Conservation (phyloP, 2,797 vertebrate species). For the Setipinna tenuifilis region DNA sequence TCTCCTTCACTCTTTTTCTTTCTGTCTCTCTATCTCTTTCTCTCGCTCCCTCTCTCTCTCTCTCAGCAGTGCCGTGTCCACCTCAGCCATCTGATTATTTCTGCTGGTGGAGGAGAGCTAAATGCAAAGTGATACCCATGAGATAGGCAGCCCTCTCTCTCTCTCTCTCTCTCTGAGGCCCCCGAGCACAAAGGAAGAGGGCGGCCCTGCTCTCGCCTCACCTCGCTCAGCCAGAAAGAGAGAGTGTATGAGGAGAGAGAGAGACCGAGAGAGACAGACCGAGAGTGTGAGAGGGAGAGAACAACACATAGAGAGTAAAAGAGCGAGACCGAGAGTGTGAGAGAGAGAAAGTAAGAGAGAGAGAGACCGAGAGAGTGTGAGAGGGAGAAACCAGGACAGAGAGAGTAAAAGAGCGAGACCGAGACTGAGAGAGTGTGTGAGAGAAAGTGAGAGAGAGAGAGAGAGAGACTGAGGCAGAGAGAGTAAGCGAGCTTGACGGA, state of each 20-base stretch:
- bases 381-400: neutral
- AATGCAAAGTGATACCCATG: conserved; percentile 46
- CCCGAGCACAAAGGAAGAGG: neutral
- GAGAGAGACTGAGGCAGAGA: too few species aligned
- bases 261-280: too few species aligned
- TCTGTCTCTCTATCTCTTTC: neutral
- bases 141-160: conserved; percentile 50
- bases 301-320: too few species aligned
- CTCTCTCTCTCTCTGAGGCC: conserved; percentile 51
- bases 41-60: neutral
- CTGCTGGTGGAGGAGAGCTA: conserved; percentile 34
- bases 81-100: conserved; percentile 44
- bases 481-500: too few species aligned
- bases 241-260: neutral
- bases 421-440: too few species aligned
- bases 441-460: too few species aligned
- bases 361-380: too few species aligned
- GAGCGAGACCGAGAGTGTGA: too few species aligned
- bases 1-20: too few species aligned
- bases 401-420: neutral
- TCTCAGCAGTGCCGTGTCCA: conserved; percentile 34
- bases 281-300: too few species aligned
- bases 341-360: too few species aligned
- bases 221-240: neutral
- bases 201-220: neutral